Evolutionary conservation across 2,113 vertebrate species (phyloP).

Genomic region (Pomatorhinus ruficollis): DNA sequence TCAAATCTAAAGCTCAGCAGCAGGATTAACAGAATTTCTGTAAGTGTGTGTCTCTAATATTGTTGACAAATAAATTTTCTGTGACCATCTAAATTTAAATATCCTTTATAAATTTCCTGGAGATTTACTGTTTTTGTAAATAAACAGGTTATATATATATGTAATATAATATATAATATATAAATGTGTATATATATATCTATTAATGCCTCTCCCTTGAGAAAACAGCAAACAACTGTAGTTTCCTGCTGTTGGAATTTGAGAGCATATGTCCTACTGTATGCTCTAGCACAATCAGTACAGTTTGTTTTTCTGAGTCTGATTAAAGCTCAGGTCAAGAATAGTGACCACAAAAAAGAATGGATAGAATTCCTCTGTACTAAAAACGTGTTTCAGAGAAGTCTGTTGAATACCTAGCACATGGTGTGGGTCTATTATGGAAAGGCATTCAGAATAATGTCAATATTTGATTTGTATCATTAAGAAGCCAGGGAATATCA

Average conservation of each 20-base stretch:
- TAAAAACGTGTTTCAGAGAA: background rate
- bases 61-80: background rate
- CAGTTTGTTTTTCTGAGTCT: background rate
- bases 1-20: background rate
- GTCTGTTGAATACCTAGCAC: background rate
- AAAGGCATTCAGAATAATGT: background rate
- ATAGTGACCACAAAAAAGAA: background rate
- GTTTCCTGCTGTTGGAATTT: background rate
- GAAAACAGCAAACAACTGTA: background rate
- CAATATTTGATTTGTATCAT: background rate
- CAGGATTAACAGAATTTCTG: background rate
- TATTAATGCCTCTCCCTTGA: background rate
- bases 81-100: background rate
- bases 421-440: background rate
- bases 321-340: background rate
- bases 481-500: constrained; percentile 56
- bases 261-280: background rate
- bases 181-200: background rate
- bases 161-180: background rate
- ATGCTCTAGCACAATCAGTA: background rate
- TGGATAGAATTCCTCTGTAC: background rate
- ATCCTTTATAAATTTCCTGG: background rate
- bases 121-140: background rate
- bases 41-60: background rate
- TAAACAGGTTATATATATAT: background rate